Conservation (phyloP, 1,140 invertebrate genomes). For the Anadara kagoshimensis region DNA sequence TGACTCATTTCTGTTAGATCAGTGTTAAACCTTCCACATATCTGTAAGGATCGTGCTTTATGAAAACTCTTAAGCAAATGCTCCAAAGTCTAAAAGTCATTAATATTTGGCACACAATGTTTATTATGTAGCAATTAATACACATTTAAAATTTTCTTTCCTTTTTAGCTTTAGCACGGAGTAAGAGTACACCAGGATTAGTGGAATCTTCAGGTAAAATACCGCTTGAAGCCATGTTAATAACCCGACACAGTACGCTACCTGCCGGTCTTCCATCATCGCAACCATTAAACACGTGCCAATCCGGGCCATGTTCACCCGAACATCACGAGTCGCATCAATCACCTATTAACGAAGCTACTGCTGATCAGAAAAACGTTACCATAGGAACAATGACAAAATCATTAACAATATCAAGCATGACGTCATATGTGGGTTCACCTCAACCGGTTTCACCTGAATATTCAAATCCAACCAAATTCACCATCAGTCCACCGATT, state of each 20-base stretch:
- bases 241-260: constrained; percentile 64
- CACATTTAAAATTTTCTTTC: too few species aligned
- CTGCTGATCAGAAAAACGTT: not conserved
- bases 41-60: too few species aligned
- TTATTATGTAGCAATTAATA: too few species aligned
- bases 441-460: constrained; percentile 61
- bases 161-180: constrained; percentile 90
- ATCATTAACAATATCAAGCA: constrained; percentile 61
- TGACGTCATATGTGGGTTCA: constrained; percentile 59
- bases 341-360: constrained; percentile 20
- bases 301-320: constrained; percentile 1
- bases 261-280: constrained; percentile 77
- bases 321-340: constrained; percentile 33
- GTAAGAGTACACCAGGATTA: constrained; percentile 94
- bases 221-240: constrained; percentile 88
- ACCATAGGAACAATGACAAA: constrained; percentile 50
- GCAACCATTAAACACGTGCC: constrained; percentile 26
- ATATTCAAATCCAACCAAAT: constrained; percentile 54
- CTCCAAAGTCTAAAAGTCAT: too few species aligned
- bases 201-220: constrained; percentile 92
- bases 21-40: too few species aligned
- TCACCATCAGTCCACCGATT: constrained; percentile 62
- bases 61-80: too few species aligned
- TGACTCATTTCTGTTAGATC: too few species aligned
- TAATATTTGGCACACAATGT: too few species aligned